Evolutionary conservation across 2,113 vertebrate species (phyloP), one percentile per base, ranked within the genome.

Genomic region (Blennius ocellaris): DNA sequence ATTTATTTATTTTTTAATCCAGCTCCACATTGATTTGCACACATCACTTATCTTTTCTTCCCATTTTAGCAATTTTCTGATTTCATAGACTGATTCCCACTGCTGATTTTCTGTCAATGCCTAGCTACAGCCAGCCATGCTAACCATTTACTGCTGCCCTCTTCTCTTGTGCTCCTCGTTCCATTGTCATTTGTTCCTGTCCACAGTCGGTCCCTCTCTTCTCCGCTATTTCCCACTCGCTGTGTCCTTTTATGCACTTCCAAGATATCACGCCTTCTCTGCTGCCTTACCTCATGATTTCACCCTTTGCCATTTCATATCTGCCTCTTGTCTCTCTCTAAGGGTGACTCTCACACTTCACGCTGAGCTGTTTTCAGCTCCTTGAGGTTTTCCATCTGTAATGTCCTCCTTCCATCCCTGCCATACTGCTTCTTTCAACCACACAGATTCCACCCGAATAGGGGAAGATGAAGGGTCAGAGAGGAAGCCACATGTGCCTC

Each of bases 171-270:
- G 21, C 21, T 11, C 41, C 38, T 52, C 47, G 17, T 12, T 36
- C 37, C 16, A 53, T 7, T 9, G 8, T 58, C 51, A 63, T 64
- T 65, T 62, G 40, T 53, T 68, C 37, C 41, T 60, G 68, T 60
- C 72, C 73, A 72, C 69, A 62, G 51, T 53, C 69, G 62, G 67
- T 6, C 54, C 53, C 65, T 50, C 12, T 44, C 58, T 49, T 51
- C 74, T 73, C 43, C 39, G 44, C 57, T 39, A 38, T 64, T 76
- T 79, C 58, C 59, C 71, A 64, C 68, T 69, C 44, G 60, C 65
- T 81, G 71, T 52, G 68, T 49, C 58, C 51, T 70, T 15, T 38
- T 55, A 11, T 73, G 64, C 17, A 52, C 39, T 21, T 84, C 59
- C 21, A 56, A 17, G 54, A 71, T 59, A 56, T 56, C 21, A 9